Base-by-base conservation (phyloP, 2,797 vertebrate species). In the Crocidura indochinensis region DNA sequence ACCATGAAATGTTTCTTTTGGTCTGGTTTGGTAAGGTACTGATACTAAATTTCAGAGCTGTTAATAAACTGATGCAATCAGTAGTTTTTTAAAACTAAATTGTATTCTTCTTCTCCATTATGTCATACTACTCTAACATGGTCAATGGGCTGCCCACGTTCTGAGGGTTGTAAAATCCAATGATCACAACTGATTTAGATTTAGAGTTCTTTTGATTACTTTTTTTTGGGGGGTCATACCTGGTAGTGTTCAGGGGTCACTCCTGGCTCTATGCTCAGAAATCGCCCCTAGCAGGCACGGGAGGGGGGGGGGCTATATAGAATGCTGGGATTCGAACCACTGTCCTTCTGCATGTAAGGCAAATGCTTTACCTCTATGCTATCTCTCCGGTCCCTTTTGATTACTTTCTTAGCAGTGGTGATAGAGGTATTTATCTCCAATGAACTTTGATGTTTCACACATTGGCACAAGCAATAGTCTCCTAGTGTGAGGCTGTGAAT, bases 401-500 rank as follows among this genome's bases (percentile, higher is more conserved):
- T 44, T 85, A 78, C 24, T 87, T 62, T 87, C 56, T 92, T 10
- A 3, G 51, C 2, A 78, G 56, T 29, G 26, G 65, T 64, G 44
- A 22, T 46, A 27, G n/a, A 80, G 67, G 86, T 10, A 10, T 1
- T 92, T 68, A 71, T 24, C 1, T 10, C 17, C 15, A 5, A n/a
- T 80, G 53, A 72, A 84, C 56, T 53, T 56, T 53, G 53, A 47
- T 75, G 44, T 91, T n/a, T 83, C 22, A 60, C 4, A 71, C 11
- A 11, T 85, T 44, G 51, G 44, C 38, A 64, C 90, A 94, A 82
- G 67, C 11, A 90, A 10, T 8, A 81, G n/a, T 77, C 68, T 93
- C 11, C 20, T 72, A 44, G 24, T 76, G n/a, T 78, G 49, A 49
- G n/a, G 24, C n/a, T 53, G 11, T n/a, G 49, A 29, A 69, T 56